These are phyloP conservation scores for Pomacea maculata DNA, from an alignment of 1,140 invertebrate genomes.

Conservation along the genomic window DNA sequence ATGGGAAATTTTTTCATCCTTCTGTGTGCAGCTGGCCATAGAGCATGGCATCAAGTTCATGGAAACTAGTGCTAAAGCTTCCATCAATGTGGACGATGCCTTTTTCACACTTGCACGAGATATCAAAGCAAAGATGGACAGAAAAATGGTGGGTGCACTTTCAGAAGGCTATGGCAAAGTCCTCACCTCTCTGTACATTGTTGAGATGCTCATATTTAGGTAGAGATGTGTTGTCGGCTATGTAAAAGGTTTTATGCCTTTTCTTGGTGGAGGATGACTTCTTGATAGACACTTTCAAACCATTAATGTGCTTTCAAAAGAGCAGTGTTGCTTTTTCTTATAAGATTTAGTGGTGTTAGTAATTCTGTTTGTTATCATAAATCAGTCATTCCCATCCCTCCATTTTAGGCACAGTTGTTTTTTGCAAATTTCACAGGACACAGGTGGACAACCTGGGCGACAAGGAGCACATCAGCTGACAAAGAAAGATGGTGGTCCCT, in stretches of 20 bases:
- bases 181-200: neutral
- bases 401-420: neutral
- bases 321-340: too few relatives aligned
- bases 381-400: too few relatives aligned
- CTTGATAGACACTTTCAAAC: too few relatives aligned
- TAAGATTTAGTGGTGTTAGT: too few relatives aligned
- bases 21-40: constrained; percentile 85
- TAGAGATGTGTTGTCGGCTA: too few relatives aligned
- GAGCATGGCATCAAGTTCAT: constrained; percentile 98
- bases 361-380: too few relatives aligned
- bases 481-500: constrained; percentile 40
- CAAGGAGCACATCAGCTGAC: constrained; percentile 44
- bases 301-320: too few relatives aligned
- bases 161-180: neutral
- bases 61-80: constrained; percentile 98
- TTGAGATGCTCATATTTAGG: too few relatives aligned
- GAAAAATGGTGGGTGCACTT: constrained; percentile 55
- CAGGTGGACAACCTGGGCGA: constrained; percentile 41
- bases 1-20: neutral
- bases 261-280: too few relatives aligned
- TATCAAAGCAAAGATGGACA: constrained; percentile 71
- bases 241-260: too few relatives aligned
- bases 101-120: constrained; percentile 88
- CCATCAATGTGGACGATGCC: constrained; percentile 96
- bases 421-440: constrained; percentile 43